These are phyloP conservation scores for Cataglyphis hispanica DNA, from an alignment of 1,140 invertebrate genomes.

Conservation along the genomic window DNA sequence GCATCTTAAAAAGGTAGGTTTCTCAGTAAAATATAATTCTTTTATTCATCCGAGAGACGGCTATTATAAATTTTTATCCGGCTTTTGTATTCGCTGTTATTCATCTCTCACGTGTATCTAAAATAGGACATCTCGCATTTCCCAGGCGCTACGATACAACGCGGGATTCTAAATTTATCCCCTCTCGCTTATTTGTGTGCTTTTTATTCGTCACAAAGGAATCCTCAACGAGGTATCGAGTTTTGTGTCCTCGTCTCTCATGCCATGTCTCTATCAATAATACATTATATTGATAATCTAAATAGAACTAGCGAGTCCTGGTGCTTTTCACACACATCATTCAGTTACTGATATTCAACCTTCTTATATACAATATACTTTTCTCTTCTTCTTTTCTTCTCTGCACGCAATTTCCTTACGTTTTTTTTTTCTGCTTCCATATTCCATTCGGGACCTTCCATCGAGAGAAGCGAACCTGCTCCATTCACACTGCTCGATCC, in stretches of 20 bases:
- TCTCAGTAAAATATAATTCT: neutral
- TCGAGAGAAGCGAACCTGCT: neutral
- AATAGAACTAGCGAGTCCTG: constrained; percentile 39
- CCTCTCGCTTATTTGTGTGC: neutral
- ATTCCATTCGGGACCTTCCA: neutral
- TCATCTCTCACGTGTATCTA: neutral
- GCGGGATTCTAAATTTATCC: constrained; percentile 23
- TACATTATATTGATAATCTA: constrained; percentile 41
- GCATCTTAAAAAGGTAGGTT: no score
- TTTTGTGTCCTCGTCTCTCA: constrained; percentile 20
- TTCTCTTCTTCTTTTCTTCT: neutral
- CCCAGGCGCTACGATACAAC: neutral
- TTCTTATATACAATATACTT: neutral
- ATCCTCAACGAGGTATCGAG: constrained; percentile 5
- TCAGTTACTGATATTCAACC: constrained; percentile 43
- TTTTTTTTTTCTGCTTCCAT: constrained; percentile 30
- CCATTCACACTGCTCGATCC: neutral
- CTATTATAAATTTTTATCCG: constrained; percentile 22
- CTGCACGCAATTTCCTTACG: neutral
- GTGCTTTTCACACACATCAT: constrained; percentile 21
- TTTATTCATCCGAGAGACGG: neutral
- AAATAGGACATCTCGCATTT: constrained; percentile 21
- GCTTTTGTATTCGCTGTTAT: neutral
- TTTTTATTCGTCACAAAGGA: constrained; percentile 36
- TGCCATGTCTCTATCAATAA: constrained; percentile 33